These are phyloP conservation scores for Peromyscus californicus DNA, from an alignment of 2,113 vertebrate genomes.

Conservation along the genomic window DNA sequence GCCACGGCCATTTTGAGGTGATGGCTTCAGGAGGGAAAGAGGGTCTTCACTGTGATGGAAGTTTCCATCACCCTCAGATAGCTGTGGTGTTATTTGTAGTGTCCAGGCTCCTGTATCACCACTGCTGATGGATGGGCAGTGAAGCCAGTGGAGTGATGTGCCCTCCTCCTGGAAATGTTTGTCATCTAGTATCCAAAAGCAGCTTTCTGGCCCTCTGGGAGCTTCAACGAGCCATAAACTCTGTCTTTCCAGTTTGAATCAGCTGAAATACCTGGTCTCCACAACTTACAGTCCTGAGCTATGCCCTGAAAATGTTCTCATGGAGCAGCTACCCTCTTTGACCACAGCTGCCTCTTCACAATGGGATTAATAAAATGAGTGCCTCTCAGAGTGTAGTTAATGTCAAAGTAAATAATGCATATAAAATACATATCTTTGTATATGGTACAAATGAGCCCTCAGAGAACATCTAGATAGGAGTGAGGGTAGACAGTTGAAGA, in stretches of 20 bases:
- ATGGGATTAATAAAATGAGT: neutral
- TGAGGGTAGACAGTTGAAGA: neutral
- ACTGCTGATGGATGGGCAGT: neutral
- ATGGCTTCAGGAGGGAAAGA: neutral
- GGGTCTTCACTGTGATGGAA: neutral
- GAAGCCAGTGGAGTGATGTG: accelerated
- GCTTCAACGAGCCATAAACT: neutral
- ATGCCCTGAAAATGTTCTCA: neutral
- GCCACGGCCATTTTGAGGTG: neutral
- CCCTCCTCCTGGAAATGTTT: neutral
- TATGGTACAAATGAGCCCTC: neutral
- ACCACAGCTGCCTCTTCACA: neutral
- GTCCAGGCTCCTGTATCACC: neutral
- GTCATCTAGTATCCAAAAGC: neutral
- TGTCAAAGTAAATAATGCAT: neutral
- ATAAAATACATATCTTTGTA: neutral
- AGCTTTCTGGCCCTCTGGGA: neutral
- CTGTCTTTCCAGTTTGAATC: neutral
- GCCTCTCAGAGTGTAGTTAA: neutral
- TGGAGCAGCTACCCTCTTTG: neutral
- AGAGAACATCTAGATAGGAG: neutral
- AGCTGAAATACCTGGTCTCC: neutral
- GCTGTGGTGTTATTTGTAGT: neutral
- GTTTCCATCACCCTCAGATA: neutral
- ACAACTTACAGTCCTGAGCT: neutral